Evolutionary conservation across 2,113 vertebrate species (phyloP).

Genomic region (Pachypanchax playfairii): DNA sequence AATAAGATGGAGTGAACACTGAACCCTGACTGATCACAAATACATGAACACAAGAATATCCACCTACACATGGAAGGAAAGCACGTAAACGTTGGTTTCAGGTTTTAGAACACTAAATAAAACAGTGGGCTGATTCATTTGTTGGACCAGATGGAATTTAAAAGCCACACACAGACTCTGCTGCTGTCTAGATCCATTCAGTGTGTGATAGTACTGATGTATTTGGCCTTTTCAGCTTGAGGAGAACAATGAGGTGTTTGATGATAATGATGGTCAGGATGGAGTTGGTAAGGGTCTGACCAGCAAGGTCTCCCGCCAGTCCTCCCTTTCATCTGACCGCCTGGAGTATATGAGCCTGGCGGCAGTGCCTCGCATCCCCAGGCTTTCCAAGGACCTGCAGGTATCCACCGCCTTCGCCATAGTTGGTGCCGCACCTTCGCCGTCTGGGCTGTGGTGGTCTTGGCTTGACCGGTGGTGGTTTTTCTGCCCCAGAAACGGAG

Average conservation of each 20-base stretch:
- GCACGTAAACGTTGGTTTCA: no score
- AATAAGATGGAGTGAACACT: no score
- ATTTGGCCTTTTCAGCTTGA: conserved; percentile 78
- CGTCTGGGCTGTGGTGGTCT: conserved; percentile 26
- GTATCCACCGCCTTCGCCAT: conserved; percentile 66
- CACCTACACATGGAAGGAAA: no score
- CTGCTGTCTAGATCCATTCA: conserved; percentile 6
- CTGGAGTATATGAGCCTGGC: conserved; percentile 80
- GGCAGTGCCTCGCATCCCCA: conserved; percentile 79
- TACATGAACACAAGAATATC: no score
- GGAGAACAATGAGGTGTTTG: conserved; percentile 80
- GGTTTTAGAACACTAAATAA: no score
- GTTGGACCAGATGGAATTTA: not conserved
- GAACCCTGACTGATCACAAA: no score
- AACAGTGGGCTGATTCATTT: no score
- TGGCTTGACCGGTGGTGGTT: conserved; percentile 33
- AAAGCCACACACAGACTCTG: not conserved
- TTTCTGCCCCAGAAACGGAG: conserved; percentile 11
- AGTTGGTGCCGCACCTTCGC: conserved; percentile 9
- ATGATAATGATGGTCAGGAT: conserved; percentile 63
- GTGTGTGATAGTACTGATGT: conserved; percentile 20
- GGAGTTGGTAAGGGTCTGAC: conserved; percentile 26
- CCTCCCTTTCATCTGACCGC: conserved; percentile 66
- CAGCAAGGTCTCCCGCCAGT: conserved; percentile 39
- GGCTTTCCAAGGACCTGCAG: conserved; percentile 73